Evolutionary conservation across 2,113 vertebrate species (phyloP), one percentile per base, ranked within the genome.

Genomic region (mouse (Mus musculus)): DNA sequence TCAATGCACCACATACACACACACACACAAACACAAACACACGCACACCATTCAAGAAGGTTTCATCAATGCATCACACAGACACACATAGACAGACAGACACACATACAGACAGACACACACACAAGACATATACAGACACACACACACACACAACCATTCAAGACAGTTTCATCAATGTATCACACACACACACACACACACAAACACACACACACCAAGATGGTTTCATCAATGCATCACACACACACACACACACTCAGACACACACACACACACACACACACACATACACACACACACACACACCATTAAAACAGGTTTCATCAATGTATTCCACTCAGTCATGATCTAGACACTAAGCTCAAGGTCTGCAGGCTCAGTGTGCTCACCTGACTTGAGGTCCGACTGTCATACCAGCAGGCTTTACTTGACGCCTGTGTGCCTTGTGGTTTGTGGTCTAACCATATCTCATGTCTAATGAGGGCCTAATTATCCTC

Each of bases 321-420:
- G 1, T 30, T 52, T 61, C 12, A 5, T 77, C n/a, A 1, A 0
- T 7, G 19, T 3, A 1, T 39, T 36, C 26, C 30, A 8, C 9
- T 13, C 16, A 30, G 7, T 75, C 14, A 4, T 33, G 1, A 19
- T 24, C n/a, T 39, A 5, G 80, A 71, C 5, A 1, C 0, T 17
- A 92, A 56, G 54, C 19, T 52, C 39, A 28, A 14, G 52, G 2
- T 73, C 67, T 71, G 28, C 30, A 24, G 19, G 0, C 9, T 5
- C 2, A 7, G 10, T 2, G 1, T 0, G 3, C 2, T 65, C 39
- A 63, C 39, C 0, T 63, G 81, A 46, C 6, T 14, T 13, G 7
- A 2, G 0, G 2, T 0, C 17, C 1, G 46, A 42, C 65, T 8
- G 61, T 2, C 1, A 0, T 0, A 10, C 24, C 17, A 36, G 16